Conservation (phyloP, 2,888 invertebrate species). For the Drosophila trichaetosa region DNA sequence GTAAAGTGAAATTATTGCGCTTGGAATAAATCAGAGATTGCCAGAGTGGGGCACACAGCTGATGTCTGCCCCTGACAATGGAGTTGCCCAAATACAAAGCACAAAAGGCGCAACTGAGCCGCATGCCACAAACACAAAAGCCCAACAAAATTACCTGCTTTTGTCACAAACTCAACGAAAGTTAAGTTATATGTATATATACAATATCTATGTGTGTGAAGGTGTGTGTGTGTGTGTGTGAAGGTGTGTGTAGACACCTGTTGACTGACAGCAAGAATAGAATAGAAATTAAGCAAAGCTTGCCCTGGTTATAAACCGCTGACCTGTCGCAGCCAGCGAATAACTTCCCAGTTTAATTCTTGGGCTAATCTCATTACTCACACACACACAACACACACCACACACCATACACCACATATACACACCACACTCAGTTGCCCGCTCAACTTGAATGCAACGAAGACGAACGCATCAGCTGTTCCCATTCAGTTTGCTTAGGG, state of each 20-base stretch:
- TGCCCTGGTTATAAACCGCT: background rate
- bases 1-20: slow-evolving; percentile 66
- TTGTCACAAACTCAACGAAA: slow-evolving; percentile 61
- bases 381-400: background rate
- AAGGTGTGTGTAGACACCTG: background rate
- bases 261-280: background rate
- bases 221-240: background rate
- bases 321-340: background rate
- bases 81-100: slow-evolving; percentile 6
- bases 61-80: slow-evolving; percentile 59
- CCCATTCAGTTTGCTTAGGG: slow-evolving; percentile 17
- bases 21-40: slow-evolving; percentile 56
- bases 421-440: background rate
- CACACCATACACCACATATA: background rate
- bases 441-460: slow-evolving; percentile 7
- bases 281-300: background rate
- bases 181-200: slow-evolving; percentile 31
- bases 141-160: slow-evolving; percentile 41
- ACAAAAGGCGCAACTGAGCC: slow-evolving; percentile 1
- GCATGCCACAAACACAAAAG: slow-evolving; percentile 34
- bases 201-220: background rate
- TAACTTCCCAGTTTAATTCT: background rate
- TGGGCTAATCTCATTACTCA: background rate
- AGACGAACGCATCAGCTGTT: slow-evolving; percentile 18
- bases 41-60: slow-evolving; percentile 31